phyloP scores from a whole-genome alignment of 1,140 invertebrate species.

The Drosophila obscura region DNA sequence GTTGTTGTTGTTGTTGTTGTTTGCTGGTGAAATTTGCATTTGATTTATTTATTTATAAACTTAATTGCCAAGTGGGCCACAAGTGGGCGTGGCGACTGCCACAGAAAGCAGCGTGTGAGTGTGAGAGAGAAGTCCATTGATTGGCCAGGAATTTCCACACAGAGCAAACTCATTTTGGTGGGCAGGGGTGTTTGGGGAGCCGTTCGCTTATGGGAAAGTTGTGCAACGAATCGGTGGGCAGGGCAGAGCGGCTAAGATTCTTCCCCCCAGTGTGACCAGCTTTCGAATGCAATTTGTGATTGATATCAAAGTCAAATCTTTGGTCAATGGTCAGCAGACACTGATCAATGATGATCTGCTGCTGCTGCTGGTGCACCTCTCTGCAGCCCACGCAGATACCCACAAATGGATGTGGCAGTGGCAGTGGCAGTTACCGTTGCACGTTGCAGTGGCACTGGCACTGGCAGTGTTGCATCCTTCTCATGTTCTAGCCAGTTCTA shows the following conservation, averaged over 20 bases:
- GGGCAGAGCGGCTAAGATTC: too few species aligned
- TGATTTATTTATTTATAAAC: conserved; percentile 82
- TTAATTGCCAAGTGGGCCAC: conserved; percentile 51
- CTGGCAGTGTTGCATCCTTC: conserved; percentile 26
- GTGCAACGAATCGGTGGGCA: too few species aligned
- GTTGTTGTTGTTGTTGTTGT: background rate
- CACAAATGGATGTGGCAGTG: too few species aligned
- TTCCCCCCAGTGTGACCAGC: too few species aligned
- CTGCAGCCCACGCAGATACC: too few species aligned
- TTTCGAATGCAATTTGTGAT: conserved; percentile 5
- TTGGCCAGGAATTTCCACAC: too few species aligned
- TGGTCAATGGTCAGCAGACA: conserved; percentile 46
- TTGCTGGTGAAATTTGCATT: conserved; percentile 38
- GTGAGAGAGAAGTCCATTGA: conserved; percentile 15
- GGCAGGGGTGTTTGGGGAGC: too few species aligned
- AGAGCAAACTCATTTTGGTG: too few species aligned
- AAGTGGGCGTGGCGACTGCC: background rate
- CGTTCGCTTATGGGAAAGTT: too few species aligned
- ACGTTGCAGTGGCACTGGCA: too few species aligned
- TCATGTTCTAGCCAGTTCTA: conserved; percentile 1
- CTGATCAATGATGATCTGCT: conserved; percentile 50
- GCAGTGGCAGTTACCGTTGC: conserved; percentile 20
- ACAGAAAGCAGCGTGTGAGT: conserved; percentile 4
- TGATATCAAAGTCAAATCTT: conserved; percentile 33
- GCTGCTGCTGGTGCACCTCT: background rate